These are phyloP conservation scores for Panagrolaimus sp. DNA, from an alignment of 1,140 invertebrate genomes.

Conservation along the genomic window DNA sequence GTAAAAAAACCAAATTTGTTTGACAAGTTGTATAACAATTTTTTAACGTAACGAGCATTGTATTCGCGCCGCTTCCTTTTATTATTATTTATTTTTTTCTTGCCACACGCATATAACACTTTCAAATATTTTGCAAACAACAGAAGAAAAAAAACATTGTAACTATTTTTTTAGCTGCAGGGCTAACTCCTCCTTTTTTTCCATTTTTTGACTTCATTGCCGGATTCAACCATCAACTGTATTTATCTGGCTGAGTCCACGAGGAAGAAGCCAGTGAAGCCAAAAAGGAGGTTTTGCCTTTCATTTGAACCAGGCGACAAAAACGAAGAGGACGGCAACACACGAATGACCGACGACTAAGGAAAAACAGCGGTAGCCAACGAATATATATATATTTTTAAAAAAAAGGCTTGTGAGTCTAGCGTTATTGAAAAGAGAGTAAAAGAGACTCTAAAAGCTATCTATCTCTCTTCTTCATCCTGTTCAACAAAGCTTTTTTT, in stretches of 20 bases:
- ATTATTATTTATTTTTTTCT: no score
- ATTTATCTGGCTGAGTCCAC: conserved; percentile 4
- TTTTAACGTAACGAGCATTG: no score
- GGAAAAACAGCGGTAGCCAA: background rate
- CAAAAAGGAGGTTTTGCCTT: conserved; percentile 8
- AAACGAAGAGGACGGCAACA: background rate
- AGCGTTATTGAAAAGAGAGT: background rate
- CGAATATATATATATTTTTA: background rate
- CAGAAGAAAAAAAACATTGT: background rate
- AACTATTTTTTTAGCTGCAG: conserved; percentile 4
- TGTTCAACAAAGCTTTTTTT: background rate
- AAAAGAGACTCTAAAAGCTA: conserved; percentile 7
- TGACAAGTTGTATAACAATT: no score
- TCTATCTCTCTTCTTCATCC: conserved; percentile 1
- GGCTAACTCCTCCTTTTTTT: background rate
- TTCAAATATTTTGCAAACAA: background rate
- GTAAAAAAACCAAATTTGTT: no score
- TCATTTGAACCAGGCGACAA: conserved; percentile 9
- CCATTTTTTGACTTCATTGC: background rate
- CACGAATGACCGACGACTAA: conserved; percentile 8
- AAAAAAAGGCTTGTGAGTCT: no score
- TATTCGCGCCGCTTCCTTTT: no score
- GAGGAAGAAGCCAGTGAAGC: background rate
- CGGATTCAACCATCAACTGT: conserved; percentile 4
- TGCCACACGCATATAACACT: background rate